These are phyloP conservation scores for Sesamia inferens DNA, from an alignment of 2,888 invertebrate species.

Conservation along the genomic window DNA sequence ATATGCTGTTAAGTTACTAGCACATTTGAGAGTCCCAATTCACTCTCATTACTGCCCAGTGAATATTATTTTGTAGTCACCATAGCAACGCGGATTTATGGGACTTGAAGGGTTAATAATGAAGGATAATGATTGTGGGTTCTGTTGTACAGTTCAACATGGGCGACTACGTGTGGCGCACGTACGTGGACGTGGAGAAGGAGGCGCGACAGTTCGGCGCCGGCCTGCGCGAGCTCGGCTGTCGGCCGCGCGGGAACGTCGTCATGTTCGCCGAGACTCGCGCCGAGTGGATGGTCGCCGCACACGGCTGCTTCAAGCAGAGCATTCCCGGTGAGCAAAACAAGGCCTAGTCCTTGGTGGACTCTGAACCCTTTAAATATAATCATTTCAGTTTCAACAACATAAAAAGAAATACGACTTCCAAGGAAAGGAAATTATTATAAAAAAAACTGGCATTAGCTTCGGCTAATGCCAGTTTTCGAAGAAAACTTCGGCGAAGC, in stretches of 20 bases:
- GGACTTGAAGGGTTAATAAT: neutral
- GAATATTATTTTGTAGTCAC: neutral
- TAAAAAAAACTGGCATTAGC: too few species aligned
- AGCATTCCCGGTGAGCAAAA: conserved; percentile 94
- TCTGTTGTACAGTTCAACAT: conserved; percentile 93
- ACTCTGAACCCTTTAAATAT: too few species aligned
- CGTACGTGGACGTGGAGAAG: conserved; percentile 94
- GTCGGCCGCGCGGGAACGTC: conserved; percentile 93
- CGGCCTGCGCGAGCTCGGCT: conserved; percentile 95
- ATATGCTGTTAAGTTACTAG: neutral
- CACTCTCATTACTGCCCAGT: neutral
- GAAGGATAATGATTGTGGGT: neutral
- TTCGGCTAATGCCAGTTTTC: too few species aligned
- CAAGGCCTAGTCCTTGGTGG: too few species aligned
- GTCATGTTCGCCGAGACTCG: conserved; percentile 99
- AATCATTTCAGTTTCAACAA: too few species aligned
- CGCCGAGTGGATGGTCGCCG: conserved; percentile 99
- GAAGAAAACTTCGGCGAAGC: too few species aligned
- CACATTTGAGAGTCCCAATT: neutral
- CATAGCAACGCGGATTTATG: neutral
- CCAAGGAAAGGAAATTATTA: neutral
- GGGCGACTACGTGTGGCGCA: conserved; percentile 98
- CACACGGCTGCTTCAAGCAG: conserved; percentile 98
- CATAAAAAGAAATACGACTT: neutral
- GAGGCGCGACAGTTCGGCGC: conserved; percentile 94